Evolutionary conservation across 1,140 invertebrate species (phyloP).

Genomic region (Bombus polaris): DNA sequence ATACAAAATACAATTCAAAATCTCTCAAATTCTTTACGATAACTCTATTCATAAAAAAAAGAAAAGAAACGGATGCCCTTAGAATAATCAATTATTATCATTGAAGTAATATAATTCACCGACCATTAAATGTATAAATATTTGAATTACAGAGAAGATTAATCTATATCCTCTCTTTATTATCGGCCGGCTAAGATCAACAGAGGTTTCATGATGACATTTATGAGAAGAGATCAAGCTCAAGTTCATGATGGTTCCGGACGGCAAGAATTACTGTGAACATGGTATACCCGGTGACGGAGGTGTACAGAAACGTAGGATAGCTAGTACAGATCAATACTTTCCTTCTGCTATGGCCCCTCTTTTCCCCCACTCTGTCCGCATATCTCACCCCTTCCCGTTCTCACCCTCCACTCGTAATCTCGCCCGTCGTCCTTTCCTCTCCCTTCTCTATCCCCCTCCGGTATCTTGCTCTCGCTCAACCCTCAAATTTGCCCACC

Average conservation of each 20-base stretch:
- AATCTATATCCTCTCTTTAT: neutral
- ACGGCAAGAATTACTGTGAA: conserved; percentile 57
- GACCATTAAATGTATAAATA: neutral
- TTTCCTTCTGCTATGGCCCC: conserved; percentile 80
- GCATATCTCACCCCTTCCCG: conserved; percentile 49
- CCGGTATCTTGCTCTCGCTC: conserved; percentile 39
- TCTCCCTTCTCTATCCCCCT: conserved; percentile 35
- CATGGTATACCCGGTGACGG: conserved; percentile 44
- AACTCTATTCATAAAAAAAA: neutral
- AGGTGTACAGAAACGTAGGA: conserved; percentile 78
- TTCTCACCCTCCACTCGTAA: conserved; percentile 47
- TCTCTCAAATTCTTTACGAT: neutral
- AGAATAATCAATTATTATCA: neutral
- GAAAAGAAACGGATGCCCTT: neutral
- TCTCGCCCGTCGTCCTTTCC: conserved; percentile 49
- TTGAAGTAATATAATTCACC: neutral
- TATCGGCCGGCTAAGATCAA: neutral
- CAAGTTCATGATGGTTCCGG: conserved; percentile 56
- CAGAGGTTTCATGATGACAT: neutral
- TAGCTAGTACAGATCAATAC: conserved; percentile 82
- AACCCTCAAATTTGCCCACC: conserved; percentile 76
- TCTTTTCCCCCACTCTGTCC: conserved; percentile 58
- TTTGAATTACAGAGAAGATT: neutral
- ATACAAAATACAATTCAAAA: neutral
- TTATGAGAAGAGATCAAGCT: conserved; percentile 33